phyloP scores from a whole-genome alignment of 64 coral and sea anemone species.

The Stylophora pistillata region DNA sequence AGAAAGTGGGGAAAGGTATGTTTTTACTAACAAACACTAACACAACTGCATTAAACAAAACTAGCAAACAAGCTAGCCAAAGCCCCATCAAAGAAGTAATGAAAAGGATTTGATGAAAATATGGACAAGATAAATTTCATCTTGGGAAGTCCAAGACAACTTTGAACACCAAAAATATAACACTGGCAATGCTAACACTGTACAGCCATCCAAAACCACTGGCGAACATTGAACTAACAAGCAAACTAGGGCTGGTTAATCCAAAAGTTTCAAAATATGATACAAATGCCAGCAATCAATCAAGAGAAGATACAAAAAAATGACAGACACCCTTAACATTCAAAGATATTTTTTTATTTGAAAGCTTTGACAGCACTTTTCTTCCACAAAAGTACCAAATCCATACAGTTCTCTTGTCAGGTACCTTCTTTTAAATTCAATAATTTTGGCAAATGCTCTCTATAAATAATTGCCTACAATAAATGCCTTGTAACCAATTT shows the following conservation, averaged over 20 bases:
- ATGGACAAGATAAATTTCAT: slow-evolving; percentile 1
- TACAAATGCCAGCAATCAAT: slow-evolving; percentile 29
- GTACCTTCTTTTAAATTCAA: slow-evolving; percentile 1
- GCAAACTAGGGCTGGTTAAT: not conserved
- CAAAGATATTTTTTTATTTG: slow-evolving; percentile 28
- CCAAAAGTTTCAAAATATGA: not conserved
- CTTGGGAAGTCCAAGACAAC: slow-evolving; percentile 31
- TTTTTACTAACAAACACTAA: not conserved
- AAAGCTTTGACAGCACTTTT: slow-evolving; percentile 14
- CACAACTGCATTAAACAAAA: not conserved
- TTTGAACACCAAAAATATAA: slow-evolving; percentile 19
- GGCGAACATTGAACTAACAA: slow-evolving; percentile 2
- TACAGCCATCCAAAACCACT: slow-evolving; percentile 52
- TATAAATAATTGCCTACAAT: slow-evolving; percentile 45
- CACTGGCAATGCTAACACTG: slow-evolving; percentile 35
- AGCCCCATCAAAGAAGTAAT: slow-evolving; percentile 18
- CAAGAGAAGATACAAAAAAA: slow-evolving; percentile 73
- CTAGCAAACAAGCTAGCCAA: slow-evolving; percentile 16
- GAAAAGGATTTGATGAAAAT: not conserved
- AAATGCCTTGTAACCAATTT: slow-evolving; percentile 10
- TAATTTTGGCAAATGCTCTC: slow-evolving; percentile 25
- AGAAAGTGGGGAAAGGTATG: too few species aligned
- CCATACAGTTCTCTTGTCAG: not conserved
- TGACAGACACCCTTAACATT: slow-evolving; percentile 31
- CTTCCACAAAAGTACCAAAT: slow-evolving; percentile 33